Conservation (phyloP, 2,797 vertebrate species). For the Pitangus sulphuratus region DNA sequence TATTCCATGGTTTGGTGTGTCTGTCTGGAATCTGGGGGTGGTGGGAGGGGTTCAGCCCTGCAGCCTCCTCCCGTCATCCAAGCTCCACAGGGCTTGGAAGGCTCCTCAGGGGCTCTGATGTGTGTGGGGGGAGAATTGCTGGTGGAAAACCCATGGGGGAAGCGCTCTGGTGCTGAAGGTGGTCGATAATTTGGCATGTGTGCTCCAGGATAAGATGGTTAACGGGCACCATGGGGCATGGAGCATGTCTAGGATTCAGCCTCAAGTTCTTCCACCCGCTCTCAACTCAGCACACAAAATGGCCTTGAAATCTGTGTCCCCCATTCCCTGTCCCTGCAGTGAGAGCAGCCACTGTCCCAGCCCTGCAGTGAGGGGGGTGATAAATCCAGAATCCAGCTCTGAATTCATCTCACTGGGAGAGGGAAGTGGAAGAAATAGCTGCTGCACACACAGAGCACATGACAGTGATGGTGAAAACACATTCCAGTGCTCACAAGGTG, state of each 20-base stretch:
- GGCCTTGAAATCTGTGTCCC: background rate
- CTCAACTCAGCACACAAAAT: background rate
- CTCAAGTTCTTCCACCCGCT: background rate
- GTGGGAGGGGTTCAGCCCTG: background rate
- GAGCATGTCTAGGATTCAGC: background rate
- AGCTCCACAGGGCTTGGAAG: background rate
- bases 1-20: rapidly evolving
- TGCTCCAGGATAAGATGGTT: background rate
- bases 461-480: background rate
- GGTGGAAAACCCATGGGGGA: background rate
- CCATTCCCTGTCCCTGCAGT: background rate
- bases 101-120: background rate
- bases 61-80: rapidly evolving
- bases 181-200: rapidly evolving
- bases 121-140: rapidly evolving
- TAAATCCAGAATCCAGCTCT: background rate
- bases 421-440: background rate
- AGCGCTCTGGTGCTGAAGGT: background rate
- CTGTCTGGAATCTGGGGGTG: background rate
- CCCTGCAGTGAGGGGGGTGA: background rate
- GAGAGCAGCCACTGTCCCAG: background rate
- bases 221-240: rapidly evolving
- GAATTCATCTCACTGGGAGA: background rate
- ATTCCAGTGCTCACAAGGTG: background rate
- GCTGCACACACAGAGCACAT: background rate